A percentile compares a stretch with the other conserved stretches of the same genome.
These are phyloP conservation scores for Hydractinia symbiolongicarpus DNA, from an alignment of 30 jellyfish, hydroid and myxozoan species.

Conservation along the genomic window DNA sequence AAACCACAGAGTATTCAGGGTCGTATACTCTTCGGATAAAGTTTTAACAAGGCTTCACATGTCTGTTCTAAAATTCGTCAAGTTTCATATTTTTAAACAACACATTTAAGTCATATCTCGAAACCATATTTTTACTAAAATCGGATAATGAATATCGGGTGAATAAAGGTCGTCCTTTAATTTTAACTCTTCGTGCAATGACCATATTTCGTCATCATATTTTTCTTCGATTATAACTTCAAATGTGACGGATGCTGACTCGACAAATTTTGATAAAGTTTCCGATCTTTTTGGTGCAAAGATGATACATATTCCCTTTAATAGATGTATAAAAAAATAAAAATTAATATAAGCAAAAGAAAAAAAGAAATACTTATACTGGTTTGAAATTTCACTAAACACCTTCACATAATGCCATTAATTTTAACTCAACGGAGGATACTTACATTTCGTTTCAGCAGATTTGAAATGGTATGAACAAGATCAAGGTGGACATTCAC, in stretches of 20 bases:
- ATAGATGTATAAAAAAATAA: background rate
- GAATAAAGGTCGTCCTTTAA: background rate
- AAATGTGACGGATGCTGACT: constrained; percentile 24
- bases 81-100: no score
- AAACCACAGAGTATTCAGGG: no score
- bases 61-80: no score
- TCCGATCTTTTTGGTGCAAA: constrained; percentile 53
- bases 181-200: background rate
- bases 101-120: no score
- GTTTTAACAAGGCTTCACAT: no score
- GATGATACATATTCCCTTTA: constrained; percentile 39
- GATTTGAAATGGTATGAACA: background rate
- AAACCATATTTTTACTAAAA: background rate
- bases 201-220: constrained; percentile 50
- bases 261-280: constrained; percentile 25
- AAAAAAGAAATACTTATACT: no score
- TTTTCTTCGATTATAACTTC: constrained; percentile 20
- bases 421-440: no score
- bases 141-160: constrained; percentile 9
- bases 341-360: no score
- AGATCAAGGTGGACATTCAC: background rate
- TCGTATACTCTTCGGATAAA: no score
- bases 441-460: background rate
- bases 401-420: background rate
- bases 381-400: background rate